Percentiles rank a stretch among this genome's conserved stretches.
Evolutionary conservation across 2,888 invertebrate genomes (phyloP).

Genomic region (Synergus umbraculus): DNA sequence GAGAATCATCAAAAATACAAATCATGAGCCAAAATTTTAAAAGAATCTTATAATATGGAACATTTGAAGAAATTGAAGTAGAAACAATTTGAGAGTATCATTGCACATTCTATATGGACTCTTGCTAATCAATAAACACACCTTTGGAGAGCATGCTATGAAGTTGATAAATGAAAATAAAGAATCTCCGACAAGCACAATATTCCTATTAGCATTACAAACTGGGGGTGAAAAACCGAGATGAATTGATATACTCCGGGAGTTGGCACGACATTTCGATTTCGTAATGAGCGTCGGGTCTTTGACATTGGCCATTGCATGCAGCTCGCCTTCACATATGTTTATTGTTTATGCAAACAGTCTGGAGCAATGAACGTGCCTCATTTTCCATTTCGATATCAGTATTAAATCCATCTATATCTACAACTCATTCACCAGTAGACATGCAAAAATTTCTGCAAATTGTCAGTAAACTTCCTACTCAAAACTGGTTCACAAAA

Average conservation of each 20-base stretch:
- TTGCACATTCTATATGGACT: slow-evolving; percentile 1
- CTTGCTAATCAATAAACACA: slow-evolving; percentile 31
- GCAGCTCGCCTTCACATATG: slow-evolving; percentile 25
- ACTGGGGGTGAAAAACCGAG: slow-evolving; percentile 21
- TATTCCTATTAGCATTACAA: slow-evolving; percentile 1
- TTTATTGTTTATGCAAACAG: slow-evolving; percentile 32
- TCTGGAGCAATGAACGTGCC: slow-evolving; percentile 26
- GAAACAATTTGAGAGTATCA: not conserved
- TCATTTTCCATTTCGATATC: not conserved
- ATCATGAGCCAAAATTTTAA: not conserved
- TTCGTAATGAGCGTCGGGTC: slow-evolving; percentile 26
- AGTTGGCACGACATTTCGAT: slow-evolving; percentile 20
- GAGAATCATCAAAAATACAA: not conserved
- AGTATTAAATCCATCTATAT: not conserved
- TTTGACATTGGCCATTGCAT: slow-evolving; percentile 28
- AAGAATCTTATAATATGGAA: not conserved
- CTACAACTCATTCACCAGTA: not conserved
- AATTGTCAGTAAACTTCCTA: not conserved
- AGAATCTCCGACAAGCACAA: not conserved
- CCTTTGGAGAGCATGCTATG: not conserved
- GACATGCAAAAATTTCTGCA: not conserved
- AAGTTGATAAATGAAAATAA: not conserved
- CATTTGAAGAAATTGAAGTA: not conserved
- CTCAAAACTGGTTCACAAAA: not conserved
- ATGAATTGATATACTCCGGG: slow-evolving; percentile 21